These are phyloP conservation scores for Sitta carolinensis DNA, from an alignment of 2,797 vertebrate species.

Conservation along the genomic window DNA sequence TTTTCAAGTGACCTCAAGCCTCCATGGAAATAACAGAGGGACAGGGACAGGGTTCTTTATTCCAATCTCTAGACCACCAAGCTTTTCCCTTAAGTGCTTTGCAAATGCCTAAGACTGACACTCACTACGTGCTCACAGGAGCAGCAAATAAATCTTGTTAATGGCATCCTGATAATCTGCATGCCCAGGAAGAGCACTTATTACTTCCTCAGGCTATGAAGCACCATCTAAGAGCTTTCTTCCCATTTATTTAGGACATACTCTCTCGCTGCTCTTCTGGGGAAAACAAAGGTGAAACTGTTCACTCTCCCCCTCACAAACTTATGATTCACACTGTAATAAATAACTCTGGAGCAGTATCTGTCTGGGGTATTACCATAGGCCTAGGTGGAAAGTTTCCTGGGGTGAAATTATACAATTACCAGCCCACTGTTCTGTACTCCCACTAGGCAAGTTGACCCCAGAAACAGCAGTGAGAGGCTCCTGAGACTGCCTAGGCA, in stretches of 20 bases:
- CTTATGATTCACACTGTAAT: neutral
- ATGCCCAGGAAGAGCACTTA: neutral
- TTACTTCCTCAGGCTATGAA: neutral
- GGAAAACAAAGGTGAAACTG: neutral
- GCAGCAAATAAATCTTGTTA: constrained; percentile 19
- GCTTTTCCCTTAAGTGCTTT: neutral
- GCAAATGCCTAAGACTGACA: neutral
- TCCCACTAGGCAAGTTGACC: neutral
- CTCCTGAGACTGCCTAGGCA: neutral
- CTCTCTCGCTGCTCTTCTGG: neutral
- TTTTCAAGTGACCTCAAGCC: neutral
- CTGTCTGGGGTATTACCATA: neutral
- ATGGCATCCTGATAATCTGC: neutral
- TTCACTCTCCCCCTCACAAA: neutral
- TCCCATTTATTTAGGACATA: neutral
- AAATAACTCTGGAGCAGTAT: neutral
- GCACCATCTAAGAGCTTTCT: neutral
- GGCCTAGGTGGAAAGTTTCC: neutral
- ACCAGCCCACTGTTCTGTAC: neutral
- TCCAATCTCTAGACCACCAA: neutral
- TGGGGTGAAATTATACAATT: neutral
- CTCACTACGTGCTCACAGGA: neutral
- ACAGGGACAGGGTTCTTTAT: neutral
- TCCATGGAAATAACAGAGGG: neutral
- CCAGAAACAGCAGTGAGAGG: neutral